Conservation (phyloP, 2,888 invertebrate species). For the Drosophila ustulata region DNA sequence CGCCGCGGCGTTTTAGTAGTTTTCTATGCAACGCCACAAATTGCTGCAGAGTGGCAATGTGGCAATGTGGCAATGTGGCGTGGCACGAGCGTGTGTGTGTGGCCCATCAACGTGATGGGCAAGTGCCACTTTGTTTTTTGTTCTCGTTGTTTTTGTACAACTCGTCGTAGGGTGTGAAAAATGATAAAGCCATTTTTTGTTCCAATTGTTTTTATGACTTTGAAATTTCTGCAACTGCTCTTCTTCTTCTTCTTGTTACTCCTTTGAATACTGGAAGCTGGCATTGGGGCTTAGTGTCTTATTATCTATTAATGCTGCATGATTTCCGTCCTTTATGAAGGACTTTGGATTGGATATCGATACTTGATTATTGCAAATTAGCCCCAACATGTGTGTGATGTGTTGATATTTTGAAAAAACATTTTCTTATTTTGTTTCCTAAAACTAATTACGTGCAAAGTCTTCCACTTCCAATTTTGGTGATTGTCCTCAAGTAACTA, state of each 20-base stretch:
- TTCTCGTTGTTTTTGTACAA: constrained; percentile 13
- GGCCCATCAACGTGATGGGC: neutral
- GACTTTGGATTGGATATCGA: too few relatives aligned
- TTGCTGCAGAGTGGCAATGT: constrained; percentile 4
- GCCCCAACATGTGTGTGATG: too few relatives aligned
- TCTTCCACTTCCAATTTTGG: too few relatives aligned
- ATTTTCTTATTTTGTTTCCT: too few relatives aligned
- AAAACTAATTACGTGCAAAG: too few relatives aligned
- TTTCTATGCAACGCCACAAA: constrained; percentile 41
- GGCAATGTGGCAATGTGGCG: neutral
- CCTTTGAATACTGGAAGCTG: neutral
- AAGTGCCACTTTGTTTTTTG: constrained; percentile 5
- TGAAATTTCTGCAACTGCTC: constrained; percentile 53
- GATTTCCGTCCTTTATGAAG: too few relatives aligned
- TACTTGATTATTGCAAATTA: too few relatives aligned
- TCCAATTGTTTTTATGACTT: constrained; percentile 78
- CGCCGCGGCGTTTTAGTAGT: constrained; percentile 75
- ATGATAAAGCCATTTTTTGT: constrained; percentile 73
- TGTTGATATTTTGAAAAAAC: too few relatives aligned
- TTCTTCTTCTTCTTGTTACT: constrained; percentile 6
- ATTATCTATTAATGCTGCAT: neutral
- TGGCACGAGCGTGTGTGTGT: constrained; percentile 7
- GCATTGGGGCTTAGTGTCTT: neutral
- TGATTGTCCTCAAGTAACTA: too few relatives aligned
- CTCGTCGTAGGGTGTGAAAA: constrained; percentile 61